Conservation (phyloP, 2,113 vertebrate genomes). For the Thomomys bottae region DNA sequence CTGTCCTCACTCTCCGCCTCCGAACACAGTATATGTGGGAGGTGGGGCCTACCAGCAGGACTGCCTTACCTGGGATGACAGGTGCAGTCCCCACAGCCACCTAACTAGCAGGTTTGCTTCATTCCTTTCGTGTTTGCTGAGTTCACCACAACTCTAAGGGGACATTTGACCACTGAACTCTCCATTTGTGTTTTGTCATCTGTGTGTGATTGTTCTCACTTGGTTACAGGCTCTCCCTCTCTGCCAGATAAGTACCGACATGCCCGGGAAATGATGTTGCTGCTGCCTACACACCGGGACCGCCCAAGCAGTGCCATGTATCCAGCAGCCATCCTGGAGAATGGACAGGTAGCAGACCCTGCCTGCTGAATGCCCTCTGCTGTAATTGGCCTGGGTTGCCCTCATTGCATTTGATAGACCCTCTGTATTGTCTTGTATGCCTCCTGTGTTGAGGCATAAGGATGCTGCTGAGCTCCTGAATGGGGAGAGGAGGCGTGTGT, state of each 20-base stretch:
- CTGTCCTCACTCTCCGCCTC: background rate
- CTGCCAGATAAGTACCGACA: conserved; percentile 97
- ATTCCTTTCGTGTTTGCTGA: conserved; percentile 71
- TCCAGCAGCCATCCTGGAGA: conserved; percentile 91
- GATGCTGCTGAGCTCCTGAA: background rate
- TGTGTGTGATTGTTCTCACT: conserved; percentile 89
- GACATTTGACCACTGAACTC: conserved; percentile 63
- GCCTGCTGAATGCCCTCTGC: background rate
- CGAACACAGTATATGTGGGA: background rate
- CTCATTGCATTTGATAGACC: background rate
- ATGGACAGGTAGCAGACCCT: conserved; percentile 90
- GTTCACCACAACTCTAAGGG: conserved; percentile 44
- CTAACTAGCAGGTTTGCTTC: conserved; percentile 64
- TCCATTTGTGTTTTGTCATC: conserved; percentile 84
- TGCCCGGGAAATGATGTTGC: conserved; percentile 94
- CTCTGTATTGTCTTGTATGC: background rate
- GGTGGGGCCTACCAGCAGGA: background rate
- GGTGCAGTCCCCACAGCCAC: background rate
- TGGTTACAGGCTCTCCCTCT: conserved; percentile 95
- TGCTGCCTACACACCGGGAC: conserved; percentile 93
- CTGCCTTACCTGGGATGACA: background rate
- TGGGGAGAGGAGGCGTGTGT: background rate
- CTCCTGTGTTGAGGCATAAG: background rate
- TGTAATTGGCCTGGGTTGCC: background rate
- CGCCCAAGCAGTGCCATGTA: conserved; percentile 95